phyloP scores from a whole-genome alignment of 2,113 vertebrate species.

The Phylloscopus whistleri region DNA sequence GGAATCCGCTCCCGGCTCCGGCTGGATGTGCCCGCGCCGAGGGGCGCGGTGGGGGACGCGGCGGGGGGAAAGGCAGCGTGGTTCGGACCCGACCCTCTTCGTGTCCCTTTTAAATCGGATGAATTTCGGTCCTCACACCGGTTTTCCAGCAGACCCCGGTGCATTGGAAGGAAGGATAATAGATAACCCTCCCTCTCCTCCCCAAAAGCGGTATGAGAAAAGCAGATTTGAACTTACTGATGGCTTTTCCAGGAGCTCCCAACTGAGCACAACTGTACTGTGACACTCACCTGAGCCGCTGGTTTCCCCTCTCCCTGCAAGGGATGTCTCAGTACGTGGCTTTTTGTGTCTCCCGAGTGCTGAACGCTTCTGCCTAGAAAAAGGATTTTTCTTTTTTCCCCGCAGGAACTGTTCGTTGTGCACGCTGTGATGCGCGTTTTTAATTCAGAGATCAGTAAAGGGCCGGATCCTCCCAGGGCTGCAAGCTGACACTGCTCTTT shows the following conservation, averaged over 20 bases:
- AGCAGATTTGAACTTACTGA: conserved; percentile 8
- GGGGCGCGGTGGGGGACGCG: background rate
- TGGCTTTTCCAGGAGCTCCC: conserved; percentile 27
- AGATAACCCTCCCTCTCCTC: background rate
- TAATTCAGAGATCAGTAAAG: background rate
- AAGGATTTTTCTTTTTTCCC: background rate
- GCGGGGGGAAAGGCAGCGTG: background rate
- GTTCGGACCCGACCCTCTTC: fast-evolving
- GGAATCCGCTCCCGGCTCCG: background rate
- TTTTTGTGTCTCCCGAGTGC: background rate
- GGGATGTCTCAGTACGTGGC: background rate
- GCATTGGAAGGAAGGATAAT: background rate
- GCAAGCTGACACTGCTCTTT: background rate
- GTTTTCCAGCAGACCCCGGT: background rate
- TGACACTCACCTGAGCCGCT: conserved; percentile 27
- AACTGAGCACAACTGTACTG: background rate
- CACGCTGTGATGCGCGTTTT: background rate
- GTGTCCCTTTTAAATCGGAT: background rate
- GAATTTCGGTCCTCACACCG: too few relatives aligned
- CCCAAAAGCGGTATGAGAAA: background rate
- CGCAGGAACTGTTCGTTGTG: background rate
- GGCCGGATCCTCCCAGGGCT: background rate
- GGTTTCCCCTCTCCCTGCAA: background rate
- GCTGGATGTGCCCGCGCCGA: background rate
- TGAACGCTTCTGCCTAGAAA: background rate